Conservation (phyloP, 2,797 vertebrate species). For the Tamandua tetradactyla region DNA sequence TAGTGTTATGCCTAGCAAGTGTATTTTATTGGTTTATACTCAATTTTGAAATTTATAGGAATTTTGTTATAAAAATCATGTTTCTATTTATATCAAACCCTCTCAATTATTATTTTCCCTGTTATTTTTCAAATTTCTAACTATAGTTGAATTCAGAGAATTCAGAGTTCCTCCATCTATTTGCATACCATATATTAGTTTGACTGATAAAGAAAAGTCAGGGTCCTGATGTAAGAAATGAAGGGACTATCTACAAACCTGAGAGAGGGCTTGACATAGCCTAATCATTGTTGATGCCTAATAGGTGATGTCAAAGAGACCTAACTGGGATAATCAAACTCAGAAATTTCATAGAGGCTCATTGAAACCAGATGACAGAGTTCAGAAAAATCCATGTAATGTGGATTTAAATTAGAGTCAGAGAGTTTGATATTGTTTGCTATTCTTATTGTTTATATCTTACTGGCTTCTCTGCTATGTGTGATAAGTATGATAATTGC, state of each 20-base stretch:
- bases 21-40: background rate
- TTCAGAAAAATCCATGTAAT: background rate
- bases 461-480: background rate
- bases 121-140: background rate
- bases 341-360: background rate
- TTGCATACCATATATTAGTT: background rate
- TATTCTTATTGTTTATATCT: background rate
- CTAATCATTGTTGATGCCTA: background rate
- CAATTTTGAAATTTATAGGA: background rate
- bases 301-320: background rate
- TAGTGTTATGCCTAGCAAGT: background rate
- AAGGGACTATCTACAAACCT: background rate
- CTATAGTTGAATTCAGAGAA: conserved; percentile 11
- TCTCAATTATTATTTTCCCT: background rate
- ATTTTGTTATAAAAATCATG: background rate
- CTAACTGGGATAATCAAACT: background rate
- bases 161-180: background rate
- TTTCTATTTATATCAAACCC: background rate
- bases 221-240: background rate
- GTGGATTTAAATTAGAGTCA: background rate
- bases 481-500: background rate
- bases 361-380: background rate
- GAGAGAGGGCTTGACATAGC: background rate
- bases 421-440: background rate
- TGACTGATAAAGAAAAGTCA: background rate